phyloP scores from a whole-genome alignment of 2,888 invertebrate species.

The Eilema griseolum region DNA sequence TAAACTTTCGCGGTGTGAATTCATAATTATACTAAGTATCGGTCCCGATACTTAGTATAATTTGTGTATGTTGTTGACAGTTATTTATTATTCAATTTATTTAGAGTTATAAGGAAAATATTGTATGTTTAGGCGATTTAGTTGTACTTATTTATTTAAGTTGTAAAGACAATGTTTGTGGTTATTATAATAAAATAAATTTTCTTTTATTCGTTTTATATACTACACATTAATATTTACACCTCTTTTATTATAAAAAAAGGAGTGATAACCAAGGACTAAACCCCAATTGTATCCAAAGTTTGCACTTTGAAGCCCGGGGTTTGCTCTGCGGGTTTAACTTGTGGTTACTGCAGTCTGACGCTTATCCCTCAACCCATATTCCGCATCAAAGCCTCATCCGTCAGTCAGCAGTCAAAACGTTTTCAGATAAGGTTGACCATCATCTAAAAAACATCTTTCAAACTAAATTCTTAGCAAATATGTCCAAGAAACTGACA shows the following conservation, averaged over 20 bases:
- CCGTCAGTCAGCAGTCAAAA: too few relatives aligned
- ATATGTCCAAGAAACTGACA: not conserved
- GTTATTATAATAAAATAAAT: not conserved
- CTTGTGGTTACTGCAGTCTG: too few relatives aligned
- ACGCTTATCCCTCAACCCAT: too few relatives aligned
- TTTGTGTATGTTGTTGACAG: not conserved
- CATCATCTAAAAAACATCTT: too few relatives aligned
- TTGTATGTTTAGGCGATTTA: not conserved
- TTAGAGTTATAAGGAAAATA: not conserved
- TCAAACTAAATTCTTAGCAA: too few relatives aligned
- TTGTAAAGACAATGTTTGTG: not conserved
- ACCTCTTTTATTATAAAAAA: not conserved
- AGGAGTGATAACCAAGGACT: not conserved
- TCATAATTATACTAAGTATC: too few relatives aligned
- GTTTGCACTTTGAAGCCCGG: not conserved
- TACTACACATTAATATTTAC: not conserved
- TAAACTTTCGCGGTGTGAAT: too few relatives aligned
- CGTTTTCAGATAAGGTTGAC: not conserved
- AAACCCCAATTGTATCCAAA: not conserved
- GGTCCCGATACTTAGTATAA: too few relatives aligned
- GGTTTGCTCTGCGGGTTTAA: too few relatives aligned
- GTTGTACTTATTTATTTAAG: not conserved
- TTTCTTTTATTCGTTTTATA: not conserved
- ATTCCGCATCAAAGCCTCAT: too few relatives aligned
- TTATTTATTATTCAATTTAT: constrained; percentile 14